Evolutionary conservation across 2,888 invertebrate species (phyloP).

Genomic region (Drosophila nigritarsus): DNA sequence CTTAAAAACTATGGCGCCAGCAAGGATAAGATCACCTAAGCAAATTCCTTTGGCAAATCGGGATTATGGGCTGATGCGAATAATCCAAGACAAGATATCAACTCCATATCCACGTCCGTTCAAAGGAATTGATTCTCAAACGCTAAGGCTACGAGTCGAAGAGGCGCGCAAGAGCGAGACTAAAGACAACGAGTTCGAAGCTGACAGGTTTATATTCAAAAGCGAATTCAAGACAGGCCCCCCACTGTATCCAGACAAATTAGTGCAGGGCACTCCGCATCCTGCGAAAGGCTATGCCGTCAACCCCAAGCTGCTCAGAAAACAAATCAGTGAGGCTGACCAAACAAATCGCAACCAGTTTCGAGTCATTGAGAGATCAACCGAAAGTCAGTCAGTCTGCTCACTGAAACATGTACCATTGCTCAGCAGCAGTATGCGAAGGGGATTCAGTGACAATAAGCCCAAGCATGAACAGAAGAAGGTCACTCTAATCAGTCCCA

Average conservation of each 20-base stretch:
- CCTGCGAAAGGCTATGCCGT: slow-evolving; percentile 11
- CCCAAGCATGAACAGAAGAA: not conserved
- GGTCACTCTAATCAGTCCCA: slow-evolving; percentile 6
- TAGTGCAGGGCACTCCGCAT: slow-evolving; percentile 25
- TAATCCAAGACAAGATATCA: not conserved
- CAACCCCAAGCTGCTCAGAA: slow-evolving; percentile 10
- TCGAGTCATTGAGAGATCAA: not conserved
- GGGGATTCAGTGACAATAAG: no score
- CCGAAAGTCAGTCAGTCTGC: no score
- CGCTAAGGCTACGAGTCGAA: slow-evolving; percentile 38
- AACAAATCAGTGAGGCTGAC: not conserved
- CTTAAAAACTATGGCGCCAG: not conserved
- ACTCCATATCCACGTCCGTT: slow-evolving; percentile 53
- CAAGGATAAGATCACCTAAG: not conserved
- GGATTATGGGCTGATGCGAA: slow-evolving; percentile 55
- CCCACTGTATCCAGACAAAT: not conserved
- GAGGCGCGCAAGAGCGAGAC: not conserved
- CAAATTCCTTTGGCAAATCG: slow-evolving; percentile 8
- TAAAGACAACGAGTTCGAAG: not conserved
- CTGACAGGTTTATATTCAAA: not conserved
- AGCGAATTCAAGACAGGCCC: not conserved
- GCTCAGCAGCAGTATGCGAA: not conserved
- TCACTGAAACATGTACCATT: not conserved
- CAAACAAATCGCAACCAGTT: not conserved
- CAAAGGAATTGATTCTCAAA: slow-evolving; percentile 23